Conservation (phyloP, 2,888 invertebrate genomes). For the Chirona hameri region DNA sequence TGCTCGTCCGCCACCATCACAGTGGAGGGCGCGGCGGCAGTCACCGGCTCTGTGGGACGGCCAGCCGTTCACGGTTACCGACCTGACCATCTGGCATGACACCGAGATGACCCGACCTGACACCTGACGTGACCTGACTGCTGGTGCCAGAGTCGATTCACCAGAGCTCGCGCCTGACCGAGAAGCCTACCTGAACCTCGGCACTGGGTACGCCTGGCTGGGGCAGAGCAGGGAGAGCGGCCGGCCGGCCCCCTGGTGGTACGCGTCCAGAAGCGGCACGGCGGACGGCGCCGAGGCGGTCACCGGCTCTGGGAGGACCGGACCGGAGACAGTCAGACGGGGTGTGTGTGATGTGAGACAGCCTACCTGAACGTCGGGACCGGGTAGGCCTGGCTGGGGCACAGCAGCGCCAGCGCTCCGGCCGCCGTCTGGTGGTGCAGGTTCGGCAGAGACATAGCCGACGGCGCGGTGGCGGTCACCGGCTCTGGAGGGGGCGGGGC, state of each 20-base stretch:
- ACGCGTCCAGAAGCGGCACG: conserved; percentile 57
- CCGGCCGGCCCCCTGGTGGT: conserved; percentile 68
- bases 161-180: too few relatives aligned
- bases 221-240: conserved; percentile 60
- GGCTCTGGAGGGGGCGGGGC: conserved; percentile 27
- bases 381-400: conserved; percentile 57
- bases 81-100: too few relatives aligned
- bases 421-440: conserved; percentile 39
- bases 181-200: conserved; percentile 34
- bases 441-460: not conserved
- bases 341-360: too few relatives aligned
- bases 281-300: conserved; percentile 53
- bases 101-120: too few relatives aligned
- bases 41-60: conserved; percentile 31
- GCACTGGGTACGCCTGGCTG: conserved; percentile 53
- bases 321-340: not conserved
- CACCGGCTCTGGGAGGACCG: conserved; percentile 31
- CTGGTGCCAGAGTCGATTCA: too few relatives aligned
- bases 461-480: conserved; percentile 7
- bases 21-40: conserved; percentile 54
- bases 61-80: too few relatives aligned
- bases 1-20: conserved; percentile 59
- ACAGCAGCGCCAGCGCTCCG: conserved; percentile 42
- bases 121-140: too few relatives aligned
- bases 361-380: conserved; percentile 48